phyloP scores from a whole-genome alignment of 2,888 invertebrate genomes.

The Acrocyrtus sp. region DNA sequence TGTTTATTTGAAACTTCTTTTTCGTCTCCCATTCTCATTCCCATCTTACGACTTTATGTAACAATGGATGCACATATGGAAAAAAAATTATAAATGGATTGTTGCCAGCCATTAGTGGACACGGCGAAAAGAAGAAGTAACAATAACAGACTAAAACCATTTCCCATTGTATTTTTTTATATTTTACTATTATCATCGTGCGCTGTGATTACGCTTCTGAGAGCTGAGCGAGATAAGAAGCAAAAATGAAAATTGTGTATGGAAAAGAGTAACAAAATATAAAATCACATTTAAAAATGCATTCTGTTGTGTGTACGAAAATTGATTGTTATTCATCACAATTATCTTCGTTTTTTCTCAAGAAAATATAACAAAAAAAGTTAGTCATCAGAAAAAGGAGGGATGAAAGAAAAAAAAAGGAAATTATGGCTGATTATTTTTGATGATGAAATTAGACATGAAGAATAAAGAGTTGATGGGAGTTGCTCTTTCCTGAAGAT shows the following conservation, averaged over 20 bases:
- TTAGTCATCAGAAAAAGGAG: conserved; percentile 6
- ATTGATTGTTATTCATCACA: conserved; percentile 38
- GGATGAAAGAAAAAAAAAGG: conserved; percentile 25
- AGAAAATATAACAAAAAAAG: conserved; percentile 7
- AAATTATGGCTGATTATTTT: conserved; percentile 50
- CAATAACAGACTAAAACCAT: no score
- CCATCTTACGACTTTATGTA: no score
- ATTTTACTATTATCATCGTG: no score
- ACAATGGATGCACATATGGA: no score
- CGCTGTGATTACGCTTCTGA: no score
- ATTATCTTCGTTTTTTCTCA: conserved; percentile 28
- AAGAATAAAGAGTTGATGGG: conserved; percentile 6
- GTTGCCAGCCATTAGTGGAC: conserved; percentile 25
- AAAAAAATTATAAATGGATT: conserved; percentile 14
- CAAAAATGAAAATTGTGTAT: no score
- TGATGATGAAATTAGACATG: no score
- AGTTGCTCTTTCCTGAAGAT: background rate
- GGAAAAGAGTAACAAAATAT: no score
- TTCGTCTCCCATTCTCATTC: no score
- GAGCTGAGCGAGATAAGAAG: no score
- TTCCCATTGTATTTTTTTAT: conserved; percentile 1
- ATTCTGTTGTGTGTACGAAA: conserved; percentile 20
- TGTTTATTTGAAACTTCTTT: background rate
- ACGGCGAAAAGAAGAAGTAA: background rate
- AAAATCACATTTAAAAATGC: no score